phyloP scores from a whole-genome alignment of 2,888 invertebrate species.

The Busseola fusca region DNA sequence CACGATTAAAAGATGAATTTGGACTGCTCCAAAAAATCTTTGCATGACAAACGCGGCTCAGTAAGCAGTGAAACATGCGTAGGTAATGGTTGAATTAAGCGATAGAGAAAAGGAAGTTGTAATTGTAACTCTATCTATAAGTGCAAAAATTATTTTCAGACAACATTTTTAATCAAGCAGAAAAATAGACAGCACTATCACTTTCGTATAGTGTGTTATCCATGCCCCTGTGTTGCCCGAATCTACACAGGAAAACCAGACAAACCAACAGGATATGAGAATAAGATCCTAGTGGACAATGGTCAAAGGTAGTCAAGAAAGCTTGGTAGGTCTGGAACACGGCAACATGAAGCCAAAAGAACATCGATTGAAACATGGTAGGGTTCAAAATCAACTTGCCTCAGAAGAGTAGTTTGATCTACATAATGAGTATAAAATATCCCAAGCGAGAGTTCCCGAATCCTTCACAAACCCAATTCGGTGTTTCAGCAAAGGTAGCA shows the following conservation, averaged over 20 bases:
- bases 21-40: not conserved
- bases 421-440: not conserved
- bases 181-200: not conserved
- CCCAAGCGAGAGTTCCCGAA: not conserved
- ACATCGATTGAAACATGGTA: not conserved
- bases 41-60: not conserved
- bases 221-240: too few relatives aligned
- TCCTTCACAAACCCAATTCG: not conserved
- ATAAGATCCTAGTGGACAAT: not conserved
- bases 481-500: not conserved
- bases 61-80: not conserved
- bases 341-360: not conserved
- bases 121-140: not conserved
- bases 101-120: not conserved
- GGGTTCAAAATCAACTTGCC: not conserved
- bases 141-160: not conserved
- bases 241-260: not conserved
- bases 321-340: not conserved
- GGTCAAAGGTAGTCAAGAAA: not conserved
- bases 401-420: not conserved
- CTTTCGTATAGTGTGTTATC: not conserved
- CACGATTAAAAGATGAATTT: not conserved
- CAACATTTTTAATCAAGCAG: not conserved
- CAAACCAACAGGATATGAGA: not conserved
- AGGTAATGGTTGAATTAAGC: not conserved